phyloP scores from a whole-genome alignment of 2,797 vertebrate species.

The Microctenopoma lineatum region DNA sequence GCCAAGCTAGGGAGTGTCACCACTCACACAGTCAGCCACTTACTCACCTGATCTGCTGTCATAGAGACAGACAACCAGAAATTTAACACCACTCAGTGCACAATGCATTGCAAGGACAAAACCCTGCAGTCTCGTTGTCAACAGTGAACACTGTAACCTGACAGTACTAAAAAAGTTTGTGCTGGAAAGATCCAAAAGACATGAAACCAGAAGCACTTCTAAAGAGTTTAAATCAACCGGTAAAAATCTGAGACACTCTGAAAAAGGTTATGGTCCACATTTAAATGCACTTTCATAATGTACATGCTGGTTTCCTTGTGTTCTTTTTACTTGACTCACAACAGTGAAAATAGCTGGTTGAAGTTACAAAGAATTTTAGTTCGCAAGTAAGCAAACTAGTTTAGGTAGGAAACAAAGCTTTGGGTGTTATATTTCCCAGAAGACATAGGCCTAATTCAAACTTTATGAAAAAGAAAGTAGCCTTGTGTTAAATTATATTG shows the following conservation, averaged over 20 bases:
- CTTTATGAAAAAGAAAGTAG: background rate
- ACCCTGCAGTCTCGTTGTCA: conserved; percentile 44
- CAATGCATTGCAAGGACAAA: conserved; percentile 59
- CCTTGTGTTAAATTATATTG: background rate
- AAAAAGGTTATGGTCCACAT: background rate
- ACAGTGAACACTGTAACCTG: conserved; percentile 49
- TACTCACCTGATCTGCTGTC: conserved; percentile 73
- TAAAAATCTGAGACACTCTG: background rate
- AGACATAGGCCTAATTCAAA: conserved; percentile 4
- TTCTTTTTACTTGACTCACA: background rate
- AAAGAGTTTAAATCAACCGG: conserved; percentile 8
- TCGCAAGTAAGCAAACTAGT: background rate
- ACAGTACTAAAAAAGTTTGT: conserved; percentile 30
- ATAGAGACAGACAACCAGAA: conserved; percentile 64
- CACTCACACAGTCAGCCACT: conserved; percentile 53
- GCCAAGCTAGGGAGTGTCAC: conserved; percentile 72
- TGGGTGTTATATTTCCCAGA: background rate
- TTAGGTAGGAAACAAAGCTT: conserved; percentile 2
- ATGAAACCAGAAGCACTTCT: conserved; percentile 10
- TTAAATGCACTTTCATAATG: background rate
- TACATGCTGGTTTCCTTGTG: background rate
- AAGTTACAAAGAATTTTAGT: background rate
- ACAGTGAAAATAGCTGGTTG: background rate
- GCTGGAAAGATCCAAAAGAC: conserved; percentile 25
- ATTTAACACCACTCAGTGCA: conserved; percentile 67